Evolutionary conservation across 2,797 vertebrate genomes (phyloP), one percentile per base, ranked within the genome.

Genomic region (Acrocephalus scirpaceus): DNA sequence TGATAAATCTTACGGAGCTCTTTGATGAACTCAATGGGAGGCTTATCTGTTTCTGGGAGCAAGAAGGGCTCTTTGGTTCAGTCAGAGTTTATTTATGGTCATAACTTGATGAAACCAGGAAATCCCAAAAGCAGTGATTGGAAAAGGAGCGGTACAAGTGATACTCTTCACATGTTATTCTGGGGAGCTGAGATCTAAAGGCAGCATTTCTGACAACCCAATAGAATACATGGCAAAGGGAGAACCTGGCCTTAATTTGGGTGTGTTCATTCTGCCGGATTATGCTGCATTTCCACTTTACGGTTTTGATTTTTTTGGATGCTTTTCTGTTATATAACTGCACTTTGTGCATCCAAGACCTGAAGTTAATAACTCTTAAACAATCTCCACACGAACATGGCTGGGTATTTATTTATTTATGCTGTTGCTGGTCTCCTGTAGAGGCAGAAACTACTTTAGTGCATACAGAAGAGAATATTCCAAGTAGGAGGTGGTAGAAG

Each of bases 381-480:
- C 69, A 90, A 70, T 44, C 61, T 78, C 50, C 78, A 21, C 53
- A 70, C 54, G 75, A 95, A 56, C 50, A 72, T 40, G 66, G 16
- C 60, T 93, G 50, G 13, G 34, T 92, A 44, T 86, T 96, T 94
- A 88, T 92, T 96, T 92, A 95, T 97, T 96, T 81, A 89, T 92
- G 54, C 16, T 64, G 54, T 79, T 91, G 32, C 53, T 90, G 62
- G 60, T 87, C 47, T 30, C 57, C 79, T 69, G 70, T 53, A 77
- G 83, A n/a, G 70, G 13, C 53, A 84, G 19, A 32, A 90, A 69
- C 50, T 67, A 60, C 54, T 89, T 27, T 10, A 76, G 53, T n/a
- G 23, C 57, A 54, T 38, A 25, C 11, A 56, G 30, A 60, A 75
- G 51, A 93, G 19, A 58, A 36, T 57, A 89, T 27, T 45, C 48